phyloP scores from a whole-genome alignment of 2,797 vertebrate species.

The Pangasius sanitwongsei region DNA sequence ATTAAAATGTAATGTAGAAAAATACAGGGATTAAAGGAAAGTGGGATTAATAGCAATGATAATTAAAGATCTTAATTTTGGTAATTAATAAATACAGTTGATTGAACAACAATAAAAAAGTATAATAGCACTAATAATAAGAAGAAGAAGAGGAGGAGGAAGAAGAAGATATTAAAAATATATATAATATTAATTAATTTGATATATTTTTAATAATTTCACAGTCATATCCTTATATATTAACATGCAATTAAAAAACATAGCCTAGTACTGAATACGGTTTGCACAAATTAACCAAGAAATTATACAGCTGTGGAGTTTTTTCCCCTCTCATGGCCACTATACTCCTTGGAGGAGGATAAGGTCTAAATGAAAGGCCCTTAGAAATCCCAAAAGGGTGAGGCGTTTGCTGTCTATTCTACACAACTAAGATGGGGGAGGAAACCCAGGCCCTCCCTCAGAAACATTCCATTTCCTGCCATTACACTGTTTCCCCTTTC shows the following conservation, averaged over 20 bases:
- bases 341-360: background rate
- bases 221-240: background rate
- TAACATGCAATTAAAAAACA: background rate
- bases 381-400: slow-evolving; percentile 33
- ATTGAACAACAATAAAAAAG: background rate
- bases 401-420: slow-evolving; percentile 18
- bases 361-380: slow-evolving; percentile 27
- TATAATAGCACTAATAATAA: background rate
- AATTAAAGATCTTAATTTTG: background rate
- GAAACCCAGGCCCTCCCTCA: slow-evolving; percentile 48
- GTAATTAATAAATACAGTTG: background rate
- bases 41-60: background rate
- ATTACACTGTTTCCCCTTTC: slow-evolving; percentile 45
- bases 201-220: background rate
- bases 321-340: background rate
- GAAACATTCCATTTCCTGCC: slow-evolving; percentile 49
- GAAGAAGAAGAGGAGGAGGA: background rate
- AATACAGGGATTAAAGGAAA: background rate
- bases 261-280: background rate
- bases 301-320: background rate
- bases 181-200: background rate
- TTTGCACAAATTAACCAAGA: background rate
- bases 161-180: too few species aligned
- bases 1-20: background rate
- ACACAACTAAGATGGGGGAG: slow-evolving; percentile 23